Evolutionary conservation across 2,113 vertebrate species (phyloP).

Genomic region (Oophaga pumilio): DNA sequence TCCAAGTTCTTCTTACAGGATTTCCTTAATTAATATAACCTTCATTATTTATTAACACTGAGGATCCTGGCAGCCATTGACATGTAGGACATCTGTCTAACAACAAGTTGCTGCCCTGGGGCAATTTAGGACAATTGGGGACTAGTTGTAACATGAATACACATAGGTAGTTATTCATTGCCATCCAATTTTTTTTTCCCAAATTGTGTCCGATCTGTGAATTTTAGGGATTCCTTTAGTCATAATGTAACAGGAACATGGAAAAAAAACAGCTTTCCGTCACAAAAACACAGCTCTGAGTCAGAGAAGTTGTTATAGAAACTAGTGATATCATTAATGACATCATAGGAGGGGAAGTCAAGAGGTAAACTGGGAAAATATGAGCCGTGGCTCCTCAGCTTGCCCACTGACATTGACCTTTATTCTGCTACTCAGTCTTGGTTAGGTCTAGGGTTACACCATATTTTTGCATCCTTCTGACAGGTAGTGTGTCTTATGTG

Average conservation of each 20-base stretch:
- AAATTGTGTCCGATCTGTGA: too few species aligned
- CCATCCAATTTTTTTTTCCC: too few species aligned
- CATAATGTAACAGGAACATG: neutral
- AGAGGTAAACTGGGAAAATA: too few species aligned
- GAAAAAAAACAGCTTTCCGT: neutral
- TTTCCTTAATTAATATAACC: constrained; percentile 30
- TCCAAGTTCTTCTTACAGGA: neutral
- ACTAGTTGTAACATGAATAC: neutral
- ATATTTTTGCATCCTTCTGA: too few species aligned
- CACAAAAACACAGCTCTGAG: neutral
- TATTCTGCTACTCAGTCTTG: neutral
- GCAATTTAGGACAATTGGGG: neutral
- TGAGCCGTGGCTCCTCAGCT: too few species aligned
- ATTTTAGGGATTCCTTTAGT: neutral
- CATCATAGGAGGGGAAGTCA: neutral
- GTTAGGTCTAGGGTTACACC: too few species aligned
- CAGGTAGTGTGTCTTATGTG: too few species aligned
- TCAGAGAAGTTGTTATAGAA: neutral
- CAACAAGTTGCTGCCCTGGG: neutral
- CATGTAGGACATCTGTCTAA: neutral
- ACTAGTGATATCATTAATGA: neutral
- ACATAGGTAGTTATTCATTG: neutral
- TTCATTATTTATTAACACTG: constrained; percentile 18
- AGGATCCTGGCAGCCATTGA: constrained; percentile 1
- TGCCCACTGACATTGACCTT: neutral